Conservation (phyloP, 1,140 invertebrate genomes). For the Saccostrea glomerata region DNA sequence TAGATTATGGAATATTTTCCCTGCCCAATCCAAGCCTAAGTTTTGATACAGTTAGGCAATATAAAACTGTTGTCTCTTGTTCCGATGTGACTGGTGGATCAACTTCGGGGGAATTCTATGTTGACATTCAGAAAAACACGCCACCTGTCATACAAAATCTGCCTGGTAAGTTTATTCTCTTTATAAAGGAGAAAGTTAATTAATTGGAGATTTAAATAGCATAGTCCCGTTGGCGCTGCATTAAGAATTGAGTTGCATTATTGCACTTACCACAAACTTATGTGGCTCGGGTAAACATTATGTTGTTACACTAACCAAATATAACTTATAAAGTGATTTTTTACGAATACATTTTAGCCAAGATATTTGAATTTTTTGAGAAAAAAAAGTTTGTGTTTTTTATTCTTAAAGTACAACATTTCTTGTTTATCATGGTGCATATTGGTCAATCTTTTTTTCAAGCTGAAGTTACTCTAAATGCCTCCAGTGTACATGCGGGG, state of each 20-base stretch:
- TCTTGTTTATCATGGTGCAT: too few relatives aligned
- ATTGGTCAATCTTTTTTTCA: not conserved
- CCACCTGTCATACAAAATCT: not conserved
- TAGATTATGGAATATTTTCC: slow-evolving; percentile 9
- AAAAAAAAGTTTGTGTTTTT: too few relatives aligned
- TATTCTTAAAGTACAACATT: too few relatives aligned
- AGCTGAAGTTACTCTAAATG: not conserved
- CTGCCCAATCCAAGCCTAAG: not conserved
- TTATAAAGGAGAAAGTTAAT: not conserved
- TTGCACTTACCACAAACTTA: too few relatives aligned
- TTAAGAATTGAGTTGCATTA: too few relatives aligned
- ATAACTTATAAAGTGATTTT: too few relatives aligned
- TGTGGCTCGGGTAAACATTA: too few relatives aligned
- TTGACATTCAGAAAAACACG: not conserved
- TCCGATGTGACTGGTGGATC: not conserved
- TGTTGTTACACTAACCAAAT: too few relatives aligned
- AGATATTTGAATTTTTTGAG: too few relatives aligned
- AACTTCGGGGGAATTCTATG: not conserved
- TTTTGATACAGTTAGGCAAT: not conserved
- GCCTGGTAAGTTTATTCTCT: not conserved
- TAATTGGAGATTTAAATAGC: too few relatives aligned
- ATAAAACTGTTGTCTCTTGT: not conserved
- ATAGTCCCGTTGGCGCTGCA: too few relatives aligned
- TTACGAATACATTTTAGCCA: too few relatives aligned
- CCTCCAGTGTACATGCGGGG: not conserved